Base-by-base conservation (phyloP, 2,113 vertebrate genomes). In the Antigone vipio region DNA sequence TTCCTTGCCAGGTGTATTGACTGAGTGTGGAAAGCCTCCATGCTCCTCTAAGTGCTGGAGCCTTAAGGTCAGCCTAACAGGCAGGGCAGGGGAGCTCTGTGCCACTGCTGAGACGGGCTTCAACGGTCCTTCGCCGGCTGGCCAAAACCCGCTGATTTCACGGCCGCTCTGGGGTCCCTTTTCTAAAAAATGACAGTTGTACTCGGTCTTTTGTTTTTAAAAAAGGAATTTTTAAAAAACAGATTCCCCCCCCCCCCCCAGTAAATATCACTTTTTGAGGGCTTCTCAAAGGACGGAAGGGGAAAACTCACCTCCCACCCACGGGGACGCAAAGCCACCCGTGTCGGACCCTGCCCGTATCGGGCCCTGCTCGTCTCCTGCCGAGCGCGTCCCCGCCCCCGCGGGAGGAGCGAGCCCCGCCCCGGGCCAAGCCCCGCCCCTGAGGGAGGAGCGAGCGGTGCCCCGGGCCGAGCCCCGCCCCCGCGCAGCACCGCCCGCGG, bases 41-140 rank as follows among this genome's bases (percentile, higher is more conserved):
- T 0, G 3, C 21, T 26, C 7, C 75, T 63, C n/a, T 35, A 4
- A 49, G 10, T 38, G 6, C 2, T 8, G 42, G 13, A 71, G 50
- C 66, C 4, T 20, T 26, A 55, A 75, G 56, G n/a, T 45, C 85
- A 73, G 59, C 24, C n/a, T 40, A 10, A 38, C 62, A 62, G 23
- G 29, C 56, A 75, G 77, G 15, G 34, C 8, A 12, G 14, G 30
- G 9, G 47, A 29, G 17, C 60, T 14, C 17, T 3, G 15, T n/a
- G 71, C 26, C 3, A 2, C 38, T 5, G 34, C 45, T 42, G 27
- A 24, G 35, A 35, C 0, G 3, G 11, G 6, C 42, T 73, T 38
- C 3, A 7, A 3, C 9, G 3, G 8, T 26, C 44, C 20, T 27
- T 35, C 3, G 2, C 67, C 30, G 34, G 21, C 24, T 42, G 11